A percentile compares a stretch with the other conserved stretches of the same genome.
Evolutionary conservation across 2,113 vertebrate genomes (phyloP).

Genomic region (Hystrix brachyura): DNA sequence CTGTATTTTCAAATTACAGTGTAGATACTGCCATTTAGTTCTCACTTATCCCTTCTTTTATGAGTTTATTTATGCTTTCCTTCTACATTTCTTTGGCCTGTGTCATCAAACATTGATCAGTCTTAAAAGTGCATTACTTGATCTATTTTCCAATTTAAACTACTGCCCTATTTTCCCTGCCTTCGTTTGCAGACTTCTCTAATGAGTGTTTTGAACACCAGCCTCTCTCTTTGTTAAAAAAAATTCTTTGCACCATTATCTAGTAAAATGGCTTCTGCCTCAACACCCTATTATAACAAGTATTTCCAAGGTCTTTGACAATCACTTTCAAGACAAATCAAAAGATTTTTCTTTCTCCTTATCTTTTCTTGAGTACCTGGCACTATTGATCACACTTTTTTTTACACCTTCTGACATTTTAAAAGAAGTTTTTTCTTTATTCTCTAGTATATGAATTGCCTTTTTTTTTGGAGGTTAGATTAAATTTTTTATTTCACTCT

Average conservation of each 20-base stretch:
- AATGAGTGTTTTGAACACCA: background rate
- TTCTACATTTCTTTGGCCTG: background rate
- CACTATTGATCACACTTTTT: conserved; percentile 53
- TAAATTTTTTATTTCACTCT: conserved; percentile 69
- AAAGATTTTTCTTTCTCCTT: conserved; percentile 66
- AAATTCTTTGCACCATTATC: conserved; percentile 37
- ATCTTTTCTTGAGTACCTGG: conserved; percentile 60
- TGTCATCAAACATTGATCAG: background rate
- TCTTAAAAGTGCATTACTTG: conserved; percentile 7
- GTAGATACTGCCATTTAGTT: background rate
- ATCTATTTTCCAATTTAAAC: conserved; percentile 31
- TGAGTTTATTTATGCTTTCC: background rate
- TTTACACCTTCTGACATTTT: conserved; percentile 28
- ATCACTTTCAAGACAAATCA: conserved; percentile 65
- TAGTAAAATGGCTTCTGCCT: conserved; percentile 12
- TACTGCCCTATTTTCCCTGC: background rate
- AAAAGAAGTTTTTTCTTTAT: conserved; percentile 21
- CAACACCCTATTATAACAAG: conserved; percentile 13
- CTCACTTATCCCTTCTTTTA: background rate
- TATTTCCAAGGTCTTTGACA: conserved; percentile 66
- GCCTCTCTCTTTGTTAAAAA: background rate
- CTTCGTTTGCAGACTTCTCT: conserved; percentile 31
- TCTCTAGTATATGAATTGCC: conserved; percentile 50
- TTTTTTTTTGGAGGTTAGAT: conserved; percentile 68
- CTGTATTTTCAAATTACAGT: conserved; percentile 9